Evolutionary conservation across 2,113 vertebrate species (phyloP).

Genomic region (Clupea harengus): DNA sequence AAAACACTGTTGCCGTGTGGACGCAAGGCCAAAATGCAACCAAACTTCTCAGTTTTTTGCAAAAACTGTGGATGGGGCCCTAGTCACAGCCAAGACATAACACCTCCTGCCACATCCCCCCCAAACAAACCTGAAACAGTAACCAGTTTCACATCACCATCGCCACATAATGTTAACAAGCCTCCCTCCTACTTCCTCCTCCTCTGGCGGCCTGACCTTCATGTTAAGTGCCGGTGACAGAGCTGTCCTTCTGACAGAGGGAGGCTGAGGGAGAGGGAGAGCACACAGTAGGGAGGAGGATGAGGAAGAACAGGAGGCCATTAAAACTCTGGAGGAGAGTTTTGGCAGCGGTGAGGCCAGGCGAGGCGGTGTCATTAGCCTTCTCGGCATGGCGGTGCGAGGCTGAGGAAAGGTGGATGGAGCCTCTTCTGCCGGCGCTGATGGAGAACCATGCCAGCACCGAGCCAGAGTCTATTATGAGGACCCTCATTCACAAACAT

Average conservation of each 20-base stretch:
- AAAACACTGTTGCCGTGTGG: too few species aligned
- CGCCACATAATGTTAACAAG: background rate
- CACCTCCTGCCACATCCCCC: background rate
- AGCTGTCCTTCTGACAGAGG: background rate
- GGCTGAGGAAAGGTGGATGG: background rate
- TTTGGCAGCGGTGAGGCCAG: background rate
- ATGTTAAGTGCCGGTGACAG: background rate
- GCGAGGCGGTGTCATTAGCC: background rate
- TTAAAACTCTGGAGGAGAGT: background rate
- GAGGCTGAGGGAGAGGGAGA: background rate
- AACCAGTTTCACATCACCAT: background rate
- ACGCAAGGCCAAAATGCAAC: too few species aligned
- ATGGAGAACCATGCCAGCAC: too few species aligned
- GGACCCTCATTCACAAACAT: background rate
- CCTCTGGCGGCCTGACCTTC: background rate
- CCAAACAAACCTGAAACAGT: background rate
- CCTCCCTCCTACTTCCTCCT: background rate
- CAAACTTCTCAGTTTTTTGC: too few species aligned
- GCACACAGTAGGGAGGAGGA: background rate
- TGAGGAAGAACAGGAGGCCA: background rate
- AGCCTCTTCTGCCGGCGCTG: too few species aligned
- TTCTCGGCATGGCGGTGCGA: background rate
- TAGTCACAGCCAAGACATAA: background rate
- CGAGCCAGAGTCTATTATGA: background rate
- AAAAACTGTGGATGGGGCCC: background rate